Conservation (phyloP, 2,113 vertebrate species). For the Pipa parva region DNA sequence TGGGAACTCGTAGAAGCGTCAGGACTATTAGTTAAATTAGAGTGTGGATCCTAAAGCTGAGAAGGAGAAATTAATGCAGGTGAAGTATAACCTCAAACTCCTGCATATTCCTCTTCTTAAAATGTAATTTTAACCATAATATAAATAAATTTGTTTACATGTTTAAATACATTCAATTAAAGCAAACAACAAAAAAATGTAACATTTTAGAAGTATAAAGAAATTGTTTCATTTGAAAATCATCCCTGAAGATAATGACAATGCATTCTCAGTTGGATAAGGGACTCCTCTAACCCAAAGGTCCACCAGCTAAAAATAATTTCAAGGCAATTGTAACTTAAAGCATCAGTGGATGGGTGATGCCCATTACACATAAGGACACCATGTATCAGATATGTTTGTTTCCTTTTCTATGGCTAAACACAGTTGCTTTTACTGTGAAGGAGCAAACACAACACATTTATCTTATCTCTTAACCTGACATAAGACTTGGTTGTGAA, state of each 20-base stretch:
- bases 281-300: background rate
- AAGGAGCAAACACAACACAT: background rate
- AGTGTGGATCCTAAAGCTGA: no score
- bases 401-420: background rate
- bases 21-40: no score
- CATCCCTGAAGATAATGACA: background rate
- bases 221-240: background rate
- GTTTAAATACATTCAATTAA: background rate
- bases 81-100: no score
- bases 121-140: no score
- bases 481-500: conserved; percentile 2
- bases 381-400: conserved; percentile 2
- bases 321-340: background rate
- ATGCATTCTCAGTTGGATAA: background rate
- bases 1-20: no score
- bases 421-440: background rate
- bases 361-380: conserved; percentile 1
- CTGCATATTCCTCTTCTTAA: no score
- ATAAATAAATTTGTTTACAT: no score
- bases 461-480: background rate
- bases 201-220: background rate
- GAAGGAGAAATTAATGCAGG: no score
- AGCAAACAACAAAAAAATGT: background rate
- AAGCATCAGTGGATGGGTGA: background rate
- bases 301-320: background rate